phyloP scores from a whole-genome alignment of 2,888 invertebrate genomes.

The Heliothis peltigera region DNA sequence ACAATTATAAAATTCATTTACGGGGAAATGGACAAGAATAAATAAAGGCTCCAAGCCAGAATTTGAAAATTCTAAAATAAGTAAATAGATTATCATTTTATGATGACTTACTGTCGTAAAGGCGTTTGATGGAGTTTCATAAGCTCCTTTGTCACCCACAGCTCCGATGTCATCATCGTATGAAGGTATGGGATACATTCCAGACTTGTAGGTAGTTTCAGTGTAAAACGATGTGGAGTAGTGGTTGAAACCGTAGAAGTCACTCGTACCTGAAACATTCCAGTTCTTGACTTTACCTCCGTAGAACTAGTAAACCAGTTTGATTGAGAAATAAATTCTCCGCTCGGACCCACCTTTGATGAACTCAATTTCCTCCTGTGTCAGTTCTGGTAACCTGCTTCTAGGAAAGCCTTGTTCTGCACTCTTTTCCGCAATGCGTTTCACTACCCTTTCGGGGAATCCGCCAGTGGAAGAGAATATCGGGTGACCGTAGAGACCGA shows the following conservation, averaged over 20 bases:
- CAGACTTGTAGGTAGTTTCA: constrained; percentile 63
- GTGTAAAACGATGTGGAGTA: constrained; percentile 75
- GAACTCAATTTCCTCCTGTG: constrained; percentile 76
- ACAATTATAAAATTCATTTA: too few species aligned
- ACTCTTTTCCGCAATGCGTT: constrained; percentile 82
- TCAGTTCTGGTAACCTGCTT: constrained; percentile 86
- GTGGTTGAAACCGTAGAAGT: constrained; percentile 81
- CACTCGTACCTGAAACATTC: constrained; percentile 74
- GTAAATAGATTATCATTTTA: background rate
- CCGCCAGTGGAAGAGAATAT: constrained; percentile 84
- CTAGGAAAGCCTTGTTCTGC: constrained; percentile 80
- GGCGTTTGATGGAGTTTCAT: constrained; percentile 64
- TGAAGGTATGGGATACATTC: constrained; percentile 71
- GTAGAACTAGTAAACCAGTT: background rate
- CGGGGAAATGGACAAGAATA: too few species aligned
- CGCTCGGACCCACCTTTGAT: constrained; percentile 70
- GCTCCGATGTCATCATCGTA: constrained; percentile 78
- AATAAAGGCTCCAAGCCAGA: too few species aligned
- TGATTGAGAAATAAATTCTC: background rate
- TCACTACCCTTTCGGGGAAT: constrained; percentile 83
- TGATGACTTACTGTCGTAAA: constrained; percentile 70
- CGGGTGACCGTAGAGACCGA: constrained; percentile 84
- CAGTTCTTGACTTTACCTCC: background rate
- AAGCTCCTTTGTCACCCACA: constrained; percentile 64
- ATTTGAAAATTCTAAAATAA: too few species aligned